Conservation (phyloP, 2,113 vertebrate genomes). For the Coracopsis vasa region DNA sequence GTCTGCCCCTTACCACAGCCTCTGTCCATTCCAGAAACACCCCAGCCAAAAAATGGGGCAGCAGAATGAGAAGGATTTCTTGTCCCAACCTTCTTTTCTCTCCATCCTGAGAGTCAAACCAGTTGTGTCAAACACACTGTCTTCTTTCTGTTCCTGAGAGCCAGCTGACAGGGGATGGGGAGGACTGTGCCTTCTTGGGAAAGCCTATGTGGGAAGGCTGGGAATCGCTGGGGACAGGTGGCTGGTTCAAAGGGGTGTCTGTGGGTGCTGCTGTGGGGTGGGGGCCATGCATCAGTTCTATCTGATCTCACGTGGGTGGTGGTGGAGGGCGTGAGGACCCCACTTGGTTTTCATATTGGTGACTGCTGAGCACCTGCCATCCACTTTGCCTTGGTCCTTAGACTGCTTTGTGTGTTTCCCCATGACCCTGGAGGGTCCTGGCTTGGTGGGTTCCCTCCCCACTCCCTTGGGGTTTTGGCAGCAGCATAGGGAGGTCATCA, state of each 20-base stretch:
- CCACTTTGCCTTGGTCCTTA: neutral
- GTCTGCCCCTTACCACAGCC: neutral
- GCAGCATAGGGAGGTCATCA: neutral
- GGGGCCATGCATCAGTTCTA: neutral
- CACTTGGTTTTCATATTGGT: fast-evolving
- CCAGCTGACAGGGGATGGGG: fast-evolving
- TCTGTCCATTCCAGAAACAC: neutral
- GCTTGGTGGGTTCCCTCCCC: neutral
- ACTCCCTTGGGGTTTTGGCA: neutral
- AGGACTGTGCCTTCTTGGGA: neutral
- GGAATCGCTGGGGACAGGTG: neutral
- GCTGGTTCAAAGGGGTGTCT: neutral
- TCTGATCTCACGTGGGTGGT: neutral
- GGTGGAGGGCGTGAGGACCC: neutral
- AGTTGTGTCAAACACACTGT: neutral
- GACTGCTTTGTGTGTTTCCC: neutral
- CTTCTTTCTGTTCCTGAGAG: neutral
- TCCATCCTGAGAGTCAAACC: fast-evolving
- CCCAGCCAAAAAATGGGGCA: neutral
- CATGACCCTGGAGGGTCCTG: neutral
- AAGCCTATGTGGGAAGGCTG: neutral
- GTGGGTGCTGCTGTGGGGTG: neutral
- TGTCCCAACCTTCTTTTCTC: neutral
- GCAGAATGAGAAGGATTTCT: neutral
- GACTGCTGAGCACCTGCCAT: neutral